Conservation (phyloP, 2,888 invertebrate genomes). For the Diadromus collaris region DNA sequence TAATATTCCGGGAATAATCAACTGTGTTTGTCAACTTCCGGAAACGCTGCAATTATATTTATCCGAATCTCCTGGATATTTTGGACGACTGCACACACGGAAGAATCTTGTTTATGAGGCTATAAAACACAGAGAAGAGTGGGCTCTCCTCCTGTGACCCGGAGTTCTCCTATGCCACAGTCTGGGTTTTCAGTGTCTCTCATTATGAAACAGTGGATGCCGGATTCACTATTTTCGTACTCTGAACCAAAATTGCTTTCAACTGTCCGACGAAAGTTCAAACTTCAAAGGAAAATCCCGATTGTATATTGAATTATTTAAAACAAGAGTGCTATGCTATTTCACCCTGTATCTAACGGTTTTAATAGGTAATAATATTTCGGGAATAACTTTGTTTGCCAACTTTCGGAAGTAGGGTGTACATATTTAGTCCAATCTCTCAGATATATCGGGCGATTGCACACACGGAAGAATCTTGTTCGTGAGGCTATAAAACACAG, state of each 20-base stretch:
- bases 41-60: background rate
- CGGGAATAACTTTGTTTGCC: background rate
- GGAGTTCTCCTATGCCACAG: no score
- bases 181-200: no score
- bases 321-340: background rate
- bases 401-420: background rate
- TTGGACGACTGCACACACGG: background rate
- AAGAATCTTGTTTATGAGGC: no score
- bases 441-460: background rate
- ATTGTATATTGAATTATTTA: background rate
- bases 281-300: background rate
- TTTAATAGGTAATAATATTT: background rate
- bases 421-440: background rate
- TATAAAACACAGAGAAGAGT: no score
- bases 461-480: background rate
- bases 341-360: background rate
- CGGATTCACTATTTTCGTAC: no score
- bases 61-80: background rate
- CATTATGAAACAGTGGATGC: no score
- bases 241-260: no score
- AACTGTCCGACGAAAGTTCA: background rate
- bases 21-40: background rate
- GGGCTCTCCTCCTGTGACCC: background rate
- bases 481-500: no score
- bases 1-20: background rate